These are phyloP conservation scores for Gila orcuttii DNA, from an alignment of 2,113 vertebrate species.

Conservation along the genomic window DNA sequence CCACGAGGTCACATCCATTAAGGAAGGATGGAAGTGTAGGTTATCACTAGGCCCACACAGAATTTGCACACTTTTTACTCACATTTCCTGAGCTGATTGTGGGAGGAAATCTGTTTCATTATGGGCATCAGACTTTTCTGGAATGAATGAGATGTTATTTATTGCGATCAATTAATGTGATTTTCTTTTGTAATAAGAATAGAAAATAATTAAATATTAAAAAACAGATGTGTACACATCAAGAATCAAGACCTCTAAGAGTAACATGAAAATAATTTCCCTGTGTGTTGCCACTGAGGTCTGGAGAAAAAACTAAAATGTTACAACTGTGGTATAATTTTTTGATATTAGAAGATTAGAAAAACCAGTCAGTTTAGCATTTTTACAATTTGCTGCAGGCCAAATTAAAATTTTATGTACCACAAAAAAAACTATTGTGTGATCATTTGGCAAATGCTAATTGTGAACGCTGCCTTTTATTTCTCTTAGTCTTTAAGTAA, in stretches of 20 bases:
- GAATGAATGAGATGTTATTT: not conserved
- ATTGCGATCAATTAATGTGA: too few relatives aligned
- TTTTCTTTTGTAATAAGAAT: too few relatives aligned
- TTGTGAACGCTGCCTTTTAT: not conserved
- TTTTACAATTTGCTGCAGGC: not conserved
- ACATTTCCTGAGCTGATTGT: not conserved
- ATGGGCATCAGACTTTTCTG: not conserved
- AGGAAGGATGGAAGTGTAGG: conserved; percentile 61
- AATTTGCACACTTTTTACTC: not conserved
- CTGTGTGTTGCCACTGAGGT: too few relatives aligned
- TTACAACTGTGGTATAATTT: too few relatives aligned
- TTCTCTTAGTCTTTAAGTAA: not conserved
- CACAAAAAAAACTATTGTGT: not conserved
- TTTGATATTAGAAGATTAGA: too few relatives aligned
- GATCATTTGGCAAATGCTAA: not conserved
- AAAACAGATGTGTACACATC: too few relatives aligned
- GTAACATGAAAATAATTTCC: too few relatives aligned
- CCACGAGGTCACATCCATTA: conserved; percentile 63
- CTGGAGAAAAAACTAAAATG: too few relatives aligned
- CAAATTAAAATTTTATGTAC: not conserved
- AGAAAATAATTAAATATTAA: too few relatives aligned
- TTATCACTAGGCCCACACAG: conserved; percentile 15
- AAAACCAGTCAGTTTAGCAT: not conserved
- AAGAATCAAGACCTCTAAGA: too few relatives aligned
- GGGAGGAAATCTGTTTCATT: not conserved